phyloP scores from a whole-genome alignment of 2,888 invertebrate species.

The Agrilus biguttatus region DNA sequence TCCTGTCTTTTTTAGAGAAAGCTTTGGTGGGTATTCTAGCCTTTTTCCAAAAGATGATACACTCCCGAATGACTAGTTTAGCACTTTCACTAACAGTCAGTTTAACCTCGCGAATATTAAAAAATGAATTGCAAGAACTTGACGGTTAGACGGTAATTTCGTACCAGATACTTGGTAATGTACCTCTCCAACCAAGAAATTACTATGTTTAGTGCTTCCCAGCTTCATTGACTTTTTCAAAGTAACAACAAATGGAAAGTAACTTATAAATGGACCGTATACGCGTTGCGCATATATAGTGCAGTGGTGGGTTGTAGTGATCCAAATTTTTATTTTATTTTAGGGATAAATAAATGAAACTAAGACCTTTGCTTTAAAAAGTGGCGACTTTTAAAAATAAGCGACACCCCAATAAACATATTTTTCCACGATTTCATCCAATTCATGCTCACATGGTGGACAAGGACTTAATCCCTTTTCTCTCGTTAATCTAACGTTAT shows the following conservation, averaged over 20 bases:
- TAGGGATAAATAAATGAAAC: no score
- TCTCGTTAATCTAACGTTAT: no score
- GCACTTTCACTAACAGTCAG: conserved; percentile 9
- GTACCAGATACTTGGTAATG: conserved; percentile 6
- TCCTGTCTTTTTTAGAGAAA: conserved; percentile 4
- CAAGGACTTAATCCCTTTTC: no score
- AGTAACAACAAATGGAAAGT: not conserved
- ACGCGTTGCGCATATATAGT: no score
- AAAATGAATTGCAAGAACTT: conserved; percentile 9
- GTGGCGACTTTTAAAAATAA: no score
- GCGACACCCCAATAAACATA: no score
- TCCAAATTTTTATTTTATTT: no score
- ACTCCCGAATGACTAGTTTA: conserved; percentile 5
- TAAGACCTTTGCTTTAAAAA: no score
- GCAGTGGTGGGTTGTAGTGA: no score
- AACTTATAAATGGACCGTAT: conserved; percentile 2
- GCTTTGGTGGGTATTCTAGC: conserved; percentile 14
- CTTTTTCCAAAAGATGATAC: conserved; percentile 17
- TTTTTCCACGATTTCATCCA: no score
- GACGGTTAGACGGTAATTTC: conserved; percentile 9
- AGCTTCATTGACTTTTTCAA: no score
- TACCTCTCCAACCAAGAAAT: conserved; percentile 3
- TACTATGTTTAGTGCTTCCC: conserved; percentile 1
- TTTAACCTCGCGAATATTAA: conserved; percentile 8
- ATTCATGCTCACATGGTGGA: no score